phyloP scores from a whole-genome alignment of 2,888 invertebrate species.

The Caenorhabditis imperialis region DNA sequence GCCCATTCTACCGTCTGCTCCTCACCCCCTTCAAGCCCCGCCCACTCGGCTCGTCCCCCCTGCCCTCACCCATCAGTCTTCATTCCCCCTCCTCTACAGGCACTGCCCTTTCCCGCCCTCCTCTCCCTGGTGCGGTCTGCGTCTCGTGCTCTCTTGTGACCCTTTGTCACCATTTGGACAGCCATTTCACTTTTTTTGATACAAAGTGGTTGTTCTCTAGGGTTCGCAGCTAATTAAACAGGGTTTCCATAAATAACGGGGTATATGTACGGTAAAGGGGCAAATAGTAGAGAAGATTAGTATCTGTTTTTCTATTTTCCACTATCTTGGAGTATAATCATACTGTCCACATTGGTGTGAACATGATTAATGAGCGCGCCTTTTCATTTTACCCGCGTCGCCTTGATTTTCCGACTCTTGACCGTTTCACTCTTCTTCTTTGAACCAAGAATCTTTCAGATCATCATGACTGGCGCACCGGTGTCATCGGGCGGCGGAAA shows the following conservation, averaged over 20 bases:
- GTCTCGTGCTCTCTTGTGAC: background rate
- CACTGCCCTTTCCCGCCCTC: conserved; percentile 25
- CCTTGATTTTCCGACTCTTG: background rate
- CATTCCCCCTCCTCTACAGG: no score
- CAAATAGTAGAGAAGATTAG: conserved; percentile 26
- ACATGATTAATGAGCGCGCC: conserved; percentile 53
- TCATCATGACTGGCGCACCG: conserved; percentile 53
- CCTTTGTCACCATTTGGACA: conserved; percentile 2
- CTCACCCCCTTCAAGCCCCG: background rate
- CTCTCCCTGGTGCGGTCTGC: conserved; percentile 5
- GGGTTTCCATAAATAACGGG: no score
- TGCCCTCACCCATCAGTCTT: background rate
- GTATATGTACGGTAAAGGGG: background rate
- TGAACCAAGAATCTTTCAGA: background rate
- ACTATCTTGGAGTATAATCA: conserved; percentile 32
- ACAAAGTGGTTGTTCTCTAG: conserved; percentile 4
- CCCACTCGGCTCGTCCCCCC: background rate
- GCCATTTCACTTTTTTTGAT: conserved; percentile 5
- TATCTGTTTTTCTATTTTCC: conserved; percentile 16
- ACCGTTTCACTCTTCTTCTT: background rate
- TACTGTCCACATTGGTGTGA: conserved; percentile 25
- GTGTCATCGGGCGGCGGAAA: conserved; percentile 49
- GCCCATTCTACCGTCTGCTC: background rate
- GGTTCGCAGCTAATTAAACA: conserved; percentile 35
- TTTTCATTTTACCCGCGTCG: conserved; percentile 4